A percentile compares a stretch with the other conserved stretches of the same genome.
Evolutionary conservation across 1,140 invertebrate species (phyloP).

Genomic region (Glomeris maerens): DNA sequence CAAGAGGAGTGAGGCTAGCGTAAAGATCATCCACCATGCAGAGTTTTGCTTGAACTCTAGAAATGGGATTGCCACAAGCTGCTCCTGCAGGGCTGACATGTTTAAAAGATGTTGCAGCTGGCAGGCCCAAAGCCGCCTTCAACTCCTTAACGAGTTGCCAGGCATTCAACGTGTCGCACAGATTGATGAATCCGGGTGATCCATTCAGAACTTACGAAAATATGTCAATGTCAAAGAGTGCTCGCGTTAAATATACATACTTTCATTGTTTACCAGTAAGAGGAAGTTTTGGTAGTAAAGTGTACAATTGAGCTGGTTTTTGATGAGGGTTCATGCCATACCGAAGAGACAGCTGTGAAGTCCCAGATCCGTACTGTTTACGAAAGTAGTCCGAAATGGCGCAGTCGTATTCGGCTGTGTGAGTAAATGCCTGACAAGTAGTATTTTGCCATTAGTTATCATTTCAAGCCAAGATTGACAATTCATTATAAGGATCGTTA

Average conservation of each 20-base stretch:
- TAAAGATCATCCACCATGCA: conserved; percentile 85
- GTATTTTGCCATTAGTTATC: too few species aligned
- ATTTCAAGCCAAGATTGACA: not conserved
- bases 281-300: conserved; percentile 62
- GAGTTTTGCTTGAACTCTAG: conserved; percentile 55
- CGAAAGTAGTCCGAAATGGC: conserved; percentile 93
- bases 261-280: conserved; percentile 43
- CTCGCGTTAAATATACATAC: not conserved
- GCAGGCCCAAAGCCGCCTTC: conserved; percentile 56
- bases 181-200: conserved; percentile 90
- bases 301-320: conserved; percentile 86
- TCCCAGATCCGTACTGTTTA: conserved; percentile 62
- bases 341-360: conserved; percentile 65
- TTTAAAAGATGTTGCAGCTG: conserved; percentile 94
- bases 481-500: too few species aligned
- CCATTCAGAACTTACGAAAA: conserved; percentile 64
- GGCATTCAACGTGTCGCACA: conserved; percentile 92
- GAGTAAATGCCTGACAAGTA: conserved; percentile 60
- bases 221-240: not conserved
- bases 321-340: conserved; percentile 99
- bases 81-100: conserved; percentile 91
- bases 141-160: conserved; percentile 92
- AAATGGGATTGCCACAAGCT: conserved; percentile 68
- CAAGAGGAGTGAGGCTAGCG: conserved; percentile 63
- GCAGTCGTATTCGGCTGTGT: conserved; percentile 85